Evolutionary conservation across 2,797 vertebrate genomes (phyloP), one percentile per base, ranked within the genome.

Genomic region (Hippoglossus hippoglossus): DNA sequence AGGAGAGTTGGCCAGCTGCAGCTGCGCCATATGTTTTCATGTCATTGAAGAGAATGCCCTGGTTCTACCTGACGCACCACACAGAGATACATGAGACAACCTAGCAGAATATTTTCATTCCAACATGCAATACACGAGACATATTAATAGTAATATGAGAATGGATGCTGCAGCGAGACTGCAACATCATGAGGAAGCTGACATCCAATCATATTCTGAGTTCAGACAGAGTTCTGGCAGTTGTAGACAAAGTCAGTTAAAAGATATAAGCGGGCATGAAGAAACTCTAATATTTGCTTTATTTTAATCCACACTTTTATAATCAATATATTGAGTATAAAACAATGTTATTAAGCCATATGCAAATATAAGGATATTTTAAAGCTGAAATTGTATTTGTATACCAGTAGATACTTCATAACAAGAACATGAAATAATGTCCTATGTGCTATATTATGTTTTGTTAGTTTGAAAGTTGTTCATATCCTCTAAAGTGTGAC

Each of bases 11-110:
- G 58, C 78, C 83, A 79, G 76, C 83, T 89, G 85, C 54, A 16
- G 60, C 79, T 71, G 5, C 34, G 61, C 79, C 78, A 81, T 85
- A 86, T 89, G 87, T 55, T 75, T 62, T 46, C 31, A 81, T 79
- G 61, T 75, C 63, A 63, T 75, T 77, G 70, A 60, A 72, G 58
- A 51, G 26, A 79, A 53, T 50, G 58, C 31, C 57, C 58, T 67
- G 68, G 25, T 67, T 76, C 39, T 36, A 79, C 54, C 58, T 58
- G 50, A 59, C 55, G 39, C 31, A 71, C 58, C 44, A 55, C 67
- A 57, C 36, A 26, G 46, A 68, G n/a, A 36, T 19, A n/a, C 16
- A 47, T 19, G 44, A 25, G 10, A 57, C 46, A 59, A 50, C 41
- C 31, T 26, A 62, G 49, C 21, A 65, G 11, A 39, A 25, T 31